Evolutionary conservation across 2,888 invertebrate genomes (phyloP).

Genomic region (Phyllotreta striolata): DNA sequence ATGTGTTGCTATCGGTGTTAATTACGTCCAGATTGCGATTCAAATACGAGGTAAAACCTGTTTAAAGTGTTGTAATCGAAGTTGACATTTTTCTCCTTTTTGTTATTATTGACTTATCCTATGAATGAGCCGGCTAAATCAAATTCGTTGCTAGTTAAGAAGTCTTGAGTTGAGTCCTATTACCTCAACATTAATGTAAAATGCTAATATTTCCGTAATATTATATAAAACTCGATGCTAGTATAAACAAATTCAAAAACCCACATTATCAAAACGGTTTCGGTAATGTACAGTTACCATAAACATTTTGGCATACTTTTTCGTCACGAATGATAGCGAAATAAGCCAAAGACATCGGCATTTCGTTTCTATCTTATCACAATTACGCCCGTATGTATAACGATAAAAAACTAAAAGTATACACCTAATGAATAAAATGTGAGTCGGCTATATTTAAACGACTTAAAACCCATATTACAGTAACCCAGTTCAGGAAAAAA

Average conservation of each 20-base stretch:
- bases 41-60: slow-evolving; percentile 8
- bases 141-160: too few species aligned
- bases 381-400: slow-evolving; percentile 10
- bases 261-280: too few species aligned
- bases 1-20: slow-evolving; percentile 19
- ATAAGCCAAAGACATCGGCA: slow-evolving; percentile 14
- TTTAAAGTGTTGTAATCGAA: slow-evolving; percentile 16
- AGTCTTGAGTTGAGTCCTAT: too few species aligned
- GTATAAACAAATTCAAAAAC: too few species aligned
- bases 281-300: background rate
- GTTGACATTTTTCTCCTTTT: slow-evolving; percentile 6
- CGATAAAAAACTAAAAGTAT: slow-evolving; percentile 2
- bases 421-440: slow-evolving; percentile 6
- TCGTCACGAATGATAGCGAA: background rate
- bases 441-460: slow-evolving; percentile 8
- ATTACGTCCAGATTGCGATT: slow-evolving; percentile 16
- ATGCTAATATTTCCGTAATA: too few species aligned
- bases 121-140: too few species aligned
- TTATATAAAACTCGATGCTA: too few species aligned
- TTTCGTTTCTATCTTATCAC: slow-evolving; percentile 10
- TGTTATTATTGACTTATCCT: too few species aligned
- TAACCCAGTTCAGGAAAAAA: slow-evolving; percentile 30
- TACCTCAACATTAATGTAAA: too few species aligned
- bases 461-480: slow-evolving; percentile 31
- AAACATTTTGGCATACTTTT: slow-evolving; percentile 22